Evolutionary conservation across 2,113 vertebrate genomes (phyloP).

Genomic region (Numenius arquata): DNA sequence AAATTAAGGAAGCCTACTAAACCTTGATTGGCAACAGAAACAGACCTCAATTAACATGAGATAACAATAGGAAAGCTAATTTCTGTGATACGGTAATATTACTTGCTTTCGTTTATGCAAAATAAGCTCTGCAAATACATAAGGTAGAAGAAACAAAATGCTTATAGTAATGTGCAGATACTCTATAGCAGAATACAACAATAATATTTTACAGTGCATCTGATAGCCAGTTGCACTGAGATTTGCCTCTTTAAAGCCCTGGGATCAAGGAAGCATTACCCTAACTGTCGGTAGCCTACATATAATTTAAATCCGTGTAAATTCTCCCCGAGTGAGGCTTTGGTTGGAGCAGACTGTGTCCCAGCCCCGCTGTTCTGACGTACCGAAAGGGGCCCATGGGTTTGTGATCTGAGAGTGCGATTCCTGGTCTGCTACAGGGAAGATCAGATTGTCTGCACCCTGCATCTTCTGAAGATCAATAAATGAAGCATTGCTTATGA

Average conservation of each 20-base stretch:
- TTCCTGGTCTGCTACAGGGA: background rate
- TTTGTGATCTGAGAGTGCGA: background rate
- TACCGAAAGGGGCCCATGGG: background rate
- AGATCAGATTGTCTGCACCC: background rate
- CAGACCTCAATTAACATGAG: background rate
- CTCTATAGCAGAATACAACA: background rate
- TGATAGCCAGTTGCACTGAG: background rate
- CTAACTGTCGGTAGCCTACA: background rate
- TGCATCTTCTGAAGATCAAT: background rate
- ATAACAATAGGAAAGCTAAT: constrained; percentile 5
- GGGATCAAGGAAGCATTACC: background rate
- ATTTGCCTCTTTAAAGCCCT: background rate
- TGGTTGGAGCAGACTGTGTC: background rate
- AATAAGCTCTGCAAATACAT: background rate
- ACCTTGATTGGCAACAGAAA: constrained; percentile 37
- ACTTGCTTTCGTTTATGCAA: background rate
- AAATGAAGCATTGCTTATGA: background rate
- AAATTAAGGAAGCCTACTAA: background rate
- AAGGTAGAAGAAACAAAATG: background rate
- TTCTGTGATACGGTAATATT: background rate
- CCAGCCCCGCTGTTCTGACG: background rate
- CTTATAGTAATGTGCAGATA: background rate
- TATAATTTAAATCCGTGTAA: background rate
- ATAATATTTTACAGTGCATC: background rate
- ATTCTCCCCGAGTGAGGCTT: background rate